phyloP scores from a whole-genome alignment of 2,797 vertebrate genomes.

The Picus viridis region DNA sequence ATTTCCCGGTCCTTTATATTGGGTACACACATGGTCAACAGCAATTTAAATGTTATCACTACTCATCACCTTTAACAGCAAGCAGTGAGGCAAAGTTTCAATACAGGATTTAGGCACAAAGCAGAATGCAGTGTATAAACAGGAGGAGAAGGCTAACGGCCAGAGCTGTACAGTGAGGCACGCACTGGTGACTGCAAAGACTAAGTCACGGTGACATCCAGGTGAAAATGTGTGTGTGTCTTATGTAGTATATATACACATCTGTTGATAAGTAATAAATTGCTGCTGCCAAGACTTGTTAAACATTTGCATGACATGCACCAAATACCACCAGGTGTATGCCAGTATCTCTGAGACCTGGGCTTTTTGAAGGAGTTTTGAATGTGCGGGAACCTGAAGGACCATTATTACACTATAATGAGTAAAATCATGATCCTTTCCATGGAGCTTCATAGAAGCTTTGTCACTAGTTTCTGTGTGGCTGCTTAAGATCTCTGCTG shows the following conservation, averaged over 20 bases:
- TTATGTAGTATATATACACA: rapidly evolving
- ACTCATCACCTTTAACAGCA: conserved; percentile 36
- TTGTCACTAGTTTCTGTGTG: neutral
- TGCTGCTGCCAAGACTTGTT: neutral
- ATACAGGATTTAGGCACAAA: neutral
- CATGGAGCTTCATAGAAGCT: neutral
- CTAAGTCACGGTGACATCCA: neutral
- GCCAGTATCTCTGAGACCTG: neutral
- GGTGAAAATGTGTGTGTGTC: neutral
- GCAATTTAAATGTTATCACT: conserved; percentile 68
- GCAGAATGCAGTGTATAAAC: neutral
- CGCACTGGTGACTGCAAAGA: neutral
- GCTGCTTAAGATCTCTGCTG: neutral
- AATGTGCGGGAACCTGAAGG: neutral
- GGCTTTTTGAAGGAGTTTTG: neutral
- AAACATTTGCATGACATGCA: neutral
- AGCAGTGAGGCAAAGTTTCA: conserved; percentile 8
- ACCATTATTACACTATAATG: neutral
- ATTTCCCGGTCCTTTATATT: conserved; percentile 77
- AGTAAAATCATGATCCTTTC: neutral
- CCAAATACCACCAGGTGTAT: neutral
- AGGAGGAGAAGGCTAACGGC: conserved; percentile 7
- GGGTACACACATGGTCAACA: conserved; percentile 67
- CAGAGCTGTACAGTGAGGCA: neutral
- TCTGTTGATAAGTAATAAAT: rapidly evolving